Evolutionary conservation across 2,888 invertebrate species (phyloP).

Genomic region (Nycteola revayana): DNA sequence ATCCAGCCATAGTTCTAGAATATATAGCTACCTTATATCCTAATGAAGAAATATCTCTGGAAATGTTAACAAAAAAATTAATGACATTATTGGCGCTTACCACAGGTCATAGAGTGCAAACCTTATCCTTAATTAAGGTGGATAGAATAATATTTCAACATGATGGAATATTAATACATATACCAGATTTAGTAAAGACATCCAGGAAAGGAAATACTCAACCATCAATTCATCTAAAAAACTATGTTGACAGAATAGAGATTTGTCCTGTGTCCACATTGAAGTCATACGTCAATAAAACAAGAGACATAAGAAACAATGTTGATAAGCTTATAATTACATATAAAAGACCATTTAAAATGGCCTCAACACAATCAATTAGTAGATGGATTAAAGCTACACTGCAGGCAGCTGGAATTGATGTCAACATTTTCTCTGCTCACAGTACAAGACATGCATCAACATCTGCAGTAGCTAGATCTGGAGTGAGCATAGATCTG

Average conservation of each 20-base stretch:
- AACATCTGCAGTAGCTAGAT: background rate
- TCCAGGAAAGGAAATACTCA: background rate
- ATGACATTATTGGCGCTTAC: background rate
- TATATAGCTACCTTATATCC: conserved; percentile 1
- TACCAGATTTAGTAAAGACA: background rate
- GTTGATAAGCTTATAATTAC: background rate
- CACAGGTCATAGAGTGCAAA: conserved; percentile 1
- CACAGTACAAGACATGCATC: background rate
- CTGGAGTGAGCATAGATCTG: background rate
- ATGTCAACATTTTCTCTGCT: background rate
- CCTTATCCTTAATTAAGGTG: background rate
- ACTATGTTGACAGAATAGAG: background rate
- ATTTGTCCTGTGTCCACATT: background rate
- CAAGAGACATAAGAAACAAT: background rate
- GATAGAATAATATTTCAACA: background rate
- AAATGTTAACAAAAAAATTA: background rate
- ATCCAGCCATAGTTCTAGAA: conserved; percentile 1
- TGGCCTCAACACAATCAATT: background rate
- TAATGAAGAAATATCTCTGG: background rate
- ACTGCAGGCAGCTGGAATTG: background rate
- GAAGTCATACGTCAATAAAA: background rate
- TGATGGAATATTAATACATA: background rate
- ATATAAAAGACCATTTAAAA: background rate
- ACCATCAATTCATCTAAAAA: background rate
- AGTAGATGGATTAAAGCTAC: background rate